phyloP scores from a whole-genome alignment of 2,888 invertebrate species.

The Microctonus hyperodae region DNA sequence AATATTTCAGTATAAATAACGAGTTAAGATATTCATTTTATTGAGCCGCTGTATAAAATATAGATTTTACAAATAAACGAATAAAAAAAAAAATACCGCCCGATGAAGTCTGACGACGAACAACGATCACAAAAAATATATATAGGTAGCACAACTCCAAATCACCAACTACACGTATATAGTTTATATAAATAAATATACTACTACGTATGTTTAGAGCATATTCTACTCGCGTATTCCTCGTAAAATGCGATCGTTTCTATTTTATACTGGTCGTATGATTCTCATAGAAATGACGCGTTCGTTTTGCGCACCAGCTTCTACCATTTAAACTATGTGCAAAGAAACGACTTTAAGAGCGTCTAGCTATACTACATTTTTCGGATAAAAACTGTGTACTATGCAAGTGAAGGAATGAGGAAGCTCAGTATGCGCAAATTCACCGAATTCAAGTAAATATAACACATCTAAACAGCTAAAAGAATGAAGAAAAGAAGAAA shows the following conservation, averaged over 20 bases:
- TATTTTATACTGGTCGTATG: slow-evolving; percentile 42
- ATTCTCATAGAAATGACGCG: slow-evolving; percentile 25
- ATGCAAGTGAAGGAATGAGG: background rate
- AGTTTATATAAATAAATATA: slow-evolving; percentile 5
- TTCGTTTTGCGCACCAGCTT: slow-evolving; percentile 35
- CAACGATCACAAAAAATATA: background rate
- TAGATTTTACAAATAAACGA: background rate
- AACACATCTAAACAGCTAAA: background rate
- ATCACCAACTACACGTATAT: background rate
- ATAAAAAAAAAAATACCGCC: no score
- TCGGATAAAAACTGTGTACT: background rate
- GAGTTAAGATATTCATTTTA: background rate
- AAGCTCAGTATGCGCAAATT: slow-evolving; percentile 12
- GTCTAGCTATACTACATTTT: slow-evolving; percentile 4
- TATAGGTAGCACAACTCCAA: background rate
- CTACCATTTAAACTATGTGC: slow-evolving; percentile 28
- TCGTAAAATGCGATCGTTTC: slow-evolving; percentile 52
- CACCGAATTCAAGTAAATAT: slow-evolving; percentile 6
- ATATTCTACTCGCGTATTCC: slow-evolving; percentile 44
- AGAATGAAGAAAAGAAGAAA: background rate
- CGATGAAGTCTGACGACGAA: background rate
- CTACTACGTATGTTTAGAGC: slow-evolving; percentile 7
- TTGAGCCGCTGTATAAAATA: background rate
- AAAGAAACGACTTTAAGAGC: slow-evolving; percentile 8
- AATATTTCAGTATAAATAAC: background rate